Evolutionary conservation across 2,888 invertebrate genomes (phyloP), one percentile per base, ranked within the genome.

Genomic region (Noctua comes): DNA sequence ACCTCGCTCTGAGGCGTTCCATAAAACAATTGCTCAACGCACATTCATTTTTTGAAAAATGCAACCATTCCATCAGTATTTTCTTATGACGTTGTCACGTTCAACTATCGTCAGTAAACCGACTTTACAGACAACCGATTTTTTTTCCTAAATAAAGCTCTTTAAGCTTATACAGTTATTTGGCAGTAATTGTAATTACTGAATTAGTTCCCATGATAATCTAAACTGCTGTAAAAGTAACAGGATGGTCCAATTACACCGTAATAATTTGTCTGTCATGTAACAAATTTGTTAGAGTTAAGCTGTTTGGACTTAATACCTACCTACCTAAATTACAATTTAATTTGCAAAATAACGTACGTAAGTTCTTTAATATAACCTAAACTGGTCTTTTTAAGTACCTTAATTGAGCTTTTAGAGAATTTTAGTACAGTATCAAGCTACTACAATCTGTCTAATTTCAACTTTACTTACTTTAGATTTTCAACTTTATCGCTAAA

Each of bases 161-260:
- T 48, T 40, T 54, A 11, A 76, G 2, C 2, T 76, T 21, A 21
- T 51, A 73, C 73, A 31, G 71, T 68, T 73, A 80, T 76, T 80
- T 71, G n/a, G 2, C 36, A 43, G 77, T 77, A 59, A 80, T 73
- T 68, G n/a, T 73, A 57, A 75, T 65, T 27, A n/a, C 57, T 31
- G 40, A 64, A 68, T 80, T 18, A 59, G 66, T 59, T 68, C 68
- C 65, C 70, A 65, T 24, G 46, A 59, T 71, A 10, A 54, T 71
- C 13, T 31, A n/a, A 68, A n/a, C 59, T 65, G 54, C 13, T 16
- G 21, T 66, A 51, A 59, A 59, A 73, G 40, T 70, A 76, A 70
- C 74, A 73, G 66, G 16, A 68, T 21, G 48, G 24, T 65, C 21
- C 40, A 76, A 82, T 85, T 82, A 78, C n/a, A 40, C 1, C 18